Evolutionary conservation across 2,888 invertebrate genomes (phyloP).

Genomic region (Trisateles emortualis): DNA sequence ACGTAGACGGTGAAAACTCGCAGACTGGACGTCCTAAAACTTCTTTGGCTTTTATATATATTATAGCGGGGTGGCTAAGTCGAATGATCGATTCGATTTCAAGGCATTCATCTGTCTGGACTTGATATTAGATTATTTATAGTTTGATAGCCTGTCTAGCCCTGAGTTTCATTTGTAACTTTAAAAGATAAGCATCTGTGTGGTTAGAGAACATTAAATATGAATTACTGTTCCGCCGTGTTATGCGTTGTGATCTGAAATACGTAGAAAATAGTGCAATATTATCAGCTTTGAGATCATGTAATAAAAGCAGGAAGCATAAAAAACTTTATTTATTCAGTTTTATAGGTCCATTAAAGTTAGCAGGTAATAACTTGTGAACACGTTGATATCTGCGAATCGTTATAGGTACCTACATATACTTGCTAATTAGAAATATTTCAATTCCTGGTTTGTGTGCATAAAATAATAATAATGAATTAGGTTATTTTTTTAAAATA

Average conservation of each 20-base stretch:
- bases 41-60: conserved; percentile 22
- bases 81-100: conserved; percentile 16
- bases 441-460: conserved; percentile 1
- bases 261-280: conserved; percentile 11
- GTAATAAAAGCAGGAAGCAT: conserved; percentile 10
- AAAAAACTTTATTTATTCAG: conserved; percentile 10
- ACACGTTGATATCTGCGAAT: conserved; percentile 6
- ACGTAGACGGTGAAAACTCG: conserved; percentile 49
- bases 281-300: conserved; percentile 6
- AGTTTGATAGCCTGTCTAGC: conserved; percentile 6
- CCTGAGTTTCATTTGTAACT: conserved; percentile 5
- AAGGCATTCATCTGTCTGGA: conserved; percentile 12
- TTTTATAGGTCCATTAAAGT: conserved; percentile 11
- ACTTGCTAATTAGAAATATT: conserved; percentile 2
- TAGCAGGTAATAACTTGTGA: conserved; percentile 11
- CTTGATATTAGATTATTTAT: conserved; percentile 20
- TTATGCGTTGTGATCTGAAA: conserved; percentile 9
- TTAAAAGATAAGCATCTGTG: conserved; percentile 18
- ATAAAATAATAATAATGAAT: not conserved
- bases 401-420: conserved; percentile 6
- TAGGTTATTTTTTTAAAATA: too few relatives aligned
- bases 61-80: conserved; percentile 5
- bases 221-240: conserved; percentile 10
- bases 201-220: conserved; percentile 14
- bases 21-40: conserved; percentile 50